Conservation (phyloP, 2,113 vertebrate species). For the Amphiprion percula region DNA sequence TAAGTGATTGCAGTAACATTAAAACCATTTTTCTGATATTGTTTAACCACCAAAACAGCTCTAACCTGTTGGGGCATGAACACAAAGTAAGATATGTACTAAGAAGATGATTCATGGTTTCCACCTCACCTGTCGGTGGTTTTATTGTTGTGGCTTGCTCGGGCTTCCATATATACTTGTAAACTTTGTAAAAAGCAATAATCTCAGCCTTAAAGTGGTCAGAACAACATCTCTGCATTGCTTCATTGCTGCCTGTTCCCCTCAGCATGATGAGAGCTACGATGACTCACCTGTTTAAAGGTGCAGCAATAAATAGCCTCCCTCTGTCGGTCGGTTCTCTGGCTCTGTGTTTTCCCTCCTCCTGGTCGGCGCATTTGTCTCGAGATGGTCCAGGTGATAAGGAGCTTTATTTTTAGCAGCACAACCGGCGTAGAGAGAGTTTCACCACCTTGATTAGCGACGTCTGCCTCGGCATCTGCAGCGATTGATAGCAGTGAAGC, state of each 20-base stretch:
- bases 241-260: constrained; percentile 4
- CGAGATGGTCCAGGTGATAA: constrained; percentile 2
- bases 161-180: too few species aligned
- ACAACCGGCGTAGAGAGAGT: not conserved
- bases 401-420: constrained; percentile 47
- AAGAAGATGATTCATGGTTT: too few species aligned
- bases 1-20: not conserved
- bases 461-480: not conserved
- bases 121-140: too few species aligned
- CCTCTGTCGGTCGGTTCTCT: constrained; percentile 19
- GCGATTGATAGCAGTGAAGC: too few species aligned
- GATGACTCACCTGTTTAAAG: constrained; percentile 55
- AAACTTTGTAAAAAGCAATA: constrained; percentile 7
- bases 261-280: not conserved
- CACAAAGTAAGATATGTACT: too few species aligned
- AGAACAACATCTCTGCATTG: not conserved
- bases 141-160: too few species aligned
- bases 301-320: constrained; percentile 37
- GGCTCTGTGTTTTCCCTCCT: not conserved
- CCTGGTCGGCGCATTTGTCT: constrained; percentile 17
- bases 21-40: too few species aligned
- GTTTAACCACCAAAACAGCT: too few species aligned
- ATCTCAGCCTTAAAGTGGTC: not conserved
- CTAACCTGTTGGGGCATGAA: too few species aligned
- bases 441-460: not conserved